Percentiles rank a stretch among this genome's conserved stretches.
phyloP scores from a whole-genome alignment of 2,888 invertebrate genomes.

The Morpho deidamia region DNA sequence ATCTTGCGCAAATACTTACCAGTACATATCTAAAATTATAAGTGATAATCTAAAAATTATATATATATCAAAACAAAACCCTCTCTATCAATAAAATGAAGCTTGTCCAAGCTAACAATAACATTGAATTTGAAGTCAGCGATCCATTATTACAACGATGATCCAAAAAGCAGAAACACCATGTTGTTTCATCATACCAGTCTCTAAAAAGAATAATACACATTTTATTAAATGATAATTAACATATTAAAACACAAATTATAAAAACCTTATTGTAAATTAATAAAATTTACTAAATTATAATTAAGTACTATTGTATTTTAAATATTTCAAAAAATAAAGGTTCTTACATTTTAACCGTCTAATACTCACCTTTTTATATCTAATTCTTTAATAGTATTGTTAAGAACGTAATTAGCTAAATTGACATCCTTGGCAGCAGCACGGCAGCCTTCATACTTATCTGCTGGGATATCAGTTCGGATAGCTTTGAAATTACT shows the following conservation, averaged over 20 bases:
- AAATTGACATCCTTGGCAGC: slow-evolving; percentile 88
- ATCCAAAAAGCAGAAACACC: slow-evolving; percentile 95
- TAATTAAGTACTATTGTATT: too few species aligned
- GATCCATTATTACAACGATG: slow-evolving; percentile 87
- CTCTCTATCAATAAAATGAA: slow-evolving; percentile 36
- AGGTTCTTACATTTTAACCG: too few species aligned
- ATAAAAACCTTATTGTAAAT: not conserved
- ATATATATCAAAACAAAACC: slow-evolving; percentile 38
- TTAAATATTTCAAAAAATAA: too few species aligned
- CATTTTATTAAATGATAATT: too few species aligned
- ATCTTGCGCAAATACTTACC: too few species aligned
- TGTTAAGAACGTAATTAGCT: slow-evolving; percentile 90
- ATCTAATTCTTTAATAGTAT: slow-evolving; percentile 90
- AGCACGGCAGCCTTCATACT: slow-evolving; percentile 92
- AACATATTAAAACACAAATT: not conserved
- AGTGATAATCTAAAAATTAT: too few species aligned
- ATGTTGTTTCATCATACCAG: slow-evolving; percentile 88
- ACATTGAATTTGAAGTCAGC: slow-evolving; percentile 41
- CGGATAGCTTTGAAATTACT: slow-evolving; percentile 87
- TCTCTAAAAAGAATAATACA: slow-evolving; percentile 74
- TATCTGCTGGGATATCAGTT: slow-evolving; percentile 93
- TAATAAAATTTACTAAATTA: not conserved
- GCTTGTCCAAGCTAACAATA: slow-evolving; percentile 41
- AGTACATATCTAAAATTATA: not conserved
- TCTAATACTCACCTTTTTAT: slow-evolving; percentile 80